These are phyloP conservation scores for Campopleginae sp. DNA, from an alignment of 2,888 invertebrate species.

Conservation along the genomic window DNA sequence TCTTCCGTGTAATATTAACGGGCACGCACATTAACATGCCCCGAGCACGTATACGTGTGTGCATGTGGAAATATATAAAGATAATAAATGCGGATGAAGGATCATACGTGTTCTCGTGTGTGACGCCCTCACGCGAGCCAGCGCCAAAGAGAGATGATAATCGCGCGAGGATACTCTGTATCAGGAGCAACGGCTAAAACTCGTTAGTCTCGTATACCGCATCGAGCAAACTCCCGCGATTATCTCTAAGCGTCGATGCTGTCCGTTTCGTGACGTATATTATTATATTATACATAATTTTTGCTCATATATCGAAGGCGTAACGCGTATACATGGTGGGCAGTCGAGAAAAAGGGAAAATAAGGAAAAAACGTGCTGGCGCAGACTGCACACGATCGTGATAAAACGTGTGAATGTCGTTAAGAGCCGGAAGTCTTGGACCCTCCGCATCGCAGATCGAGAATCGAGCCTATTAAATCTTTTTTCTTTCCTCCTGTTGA, in stretches of 20 bases:
- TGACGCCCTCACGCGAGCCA: conserved; percentile 59
- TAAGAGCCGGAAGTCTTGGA: conserved; percentile 49
- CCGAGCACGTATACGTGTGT: neutral
- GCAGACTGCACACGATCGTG: conserved; percentile 32
- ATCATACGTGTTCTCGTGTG: conserved; percentile 41
- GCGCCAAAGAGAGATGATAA: conserved; percentile 67
- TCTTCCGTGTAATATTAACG: conserved; percentile 36
- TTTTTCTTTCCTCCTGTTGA: neutral
- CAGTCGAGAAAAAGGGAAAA: neutral
- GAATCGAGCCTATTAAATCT: conserved; percentile 13
- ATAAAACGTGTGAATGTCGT: conserved; percentile 51
- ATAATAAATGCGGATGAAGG: neutral
- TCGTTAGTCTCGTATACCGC: conserved; percentile 42
- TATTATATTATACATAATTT: conserved; percentile 57
- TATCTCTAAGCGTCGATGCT: conserved; percentile 63
- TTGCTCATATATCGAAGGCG: conserved; percentile 10
- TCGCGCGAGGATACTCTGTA: conserved; percentile 54
- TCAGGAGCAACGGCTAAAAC: conserved; percentile 53
- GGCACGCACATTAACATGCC: conserved; percentile 1
- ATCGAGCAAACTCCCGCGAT: conserved; percentile 36
- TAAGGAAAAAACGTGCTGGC: conserved; percentile 8
- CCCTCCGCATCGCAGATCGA: conserved; percentile 40
- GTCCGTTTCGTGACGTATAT: conserved; percentile 56
- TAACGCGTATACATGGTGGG: conserved; percentile 9
- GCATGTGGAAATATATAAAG: conserved; percentile 5